phyloP scores from a whole-genome alignment of 2,113 vertebrate species.

The Apus apus region DNA sequence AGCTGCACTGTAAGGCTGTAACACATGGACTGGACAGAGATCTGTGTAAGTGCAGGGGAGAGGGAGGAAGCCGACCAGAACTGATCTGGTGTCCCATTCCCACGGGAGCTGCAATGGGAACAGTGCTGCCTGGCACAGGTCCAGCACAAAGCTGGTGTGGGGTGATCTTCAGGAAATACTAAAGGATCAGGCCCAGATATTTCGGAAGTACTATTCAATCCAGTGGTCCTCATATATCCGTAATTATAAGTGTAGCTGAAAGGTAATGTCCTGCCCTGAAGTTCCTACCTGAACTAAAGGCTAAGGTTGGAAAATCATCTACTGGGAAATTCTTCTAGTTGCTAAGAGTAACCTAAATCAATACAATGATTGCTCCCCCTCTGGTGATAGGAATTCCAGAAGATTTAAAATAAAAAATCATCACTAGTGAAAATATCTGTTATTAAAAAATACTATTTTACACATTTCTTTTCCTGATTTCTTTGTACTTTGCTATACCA shows the following conservation, averaged over 20 bases:
- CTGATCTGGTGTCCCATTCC: neutral
- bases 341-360: neutral
- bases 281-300: neutral
- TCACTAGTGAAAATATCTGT: neutral
- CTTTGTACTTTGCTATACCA: neutral
- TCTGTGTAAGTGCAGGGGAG: neutral
- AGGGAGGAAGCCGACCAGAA: neutral
- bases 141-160: neutral
- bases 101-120: neutral
- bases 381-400: neutral
- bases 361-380: neutral
- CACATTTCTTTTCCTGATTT: neutral
- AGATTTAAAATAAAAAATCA: neutral
- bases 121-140: neutral
- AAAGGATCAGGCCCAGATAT: neutral
- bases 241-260: neutral
- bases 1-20: neutral
- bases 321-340: neutral
- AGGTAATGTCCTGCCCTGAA: neutral
- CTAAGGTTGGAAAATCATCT: neutral
- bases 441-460: neutral
- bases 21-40: neutral
- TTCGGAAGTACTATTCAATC: neutral
- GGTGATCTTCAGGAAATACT: neutral
- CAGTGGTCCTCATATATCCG: neutral